Evolutionary conservation across 2,113 vertebrate species (phyloP), one percentile per base, ranked within the genome.

Genomic region (Odobenus rosmarus): DNA sequence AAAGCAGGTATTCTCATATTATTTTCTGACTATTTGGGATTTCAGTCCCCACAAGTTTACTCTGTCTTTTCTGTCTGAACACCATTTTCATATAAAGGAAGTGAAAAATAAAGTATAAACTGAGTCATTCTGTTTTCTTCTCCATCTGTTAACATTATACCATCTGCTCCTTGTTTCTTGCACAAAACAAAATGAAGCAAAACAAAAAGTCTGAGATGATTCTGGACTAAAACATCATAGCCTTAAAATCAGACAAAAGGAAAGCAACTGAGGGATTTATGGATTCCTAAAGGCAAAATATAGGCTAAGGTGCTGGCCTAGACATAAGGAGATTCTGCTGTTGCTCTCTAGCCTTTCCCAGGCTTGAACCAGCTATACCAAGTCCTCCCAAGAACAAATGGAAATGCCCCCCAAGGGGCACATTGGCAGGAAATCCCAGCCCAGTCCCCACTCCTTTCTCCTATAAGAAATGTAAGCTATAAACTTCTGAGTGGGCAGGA

Each of bases 391-490:
- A 26, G 7, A 53, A 0, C 31, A 18, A 39, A 11, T 1, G 2
- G n/a, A 11, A 16, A 16, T 12, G 49, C 10, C 31, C 53, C 42
- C 0, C 7, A 0, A 0, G 8, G 13, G 72, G 28, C 55, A 49
- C 6, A 15, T 8, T 9, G 14, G 10, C 10, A 7, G 62, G 61
- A 55, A 55, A 31, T 55, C 69, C 76, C 59, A 31, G 31, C 6
- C 26, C 12, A 2, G 16, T 13, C 31, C 23, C 55, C 36, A 24
- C 21, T 5, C 24, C 1, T 8, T 12, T 61, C 5, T 57, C 67
- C 9, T 1, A 1, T 0, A 1, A 1, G 0, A 55, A 71, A 21
- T 2, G 3, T 49, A 39, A 55, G 84, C 69, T 4, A 0, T 2
- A 13, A 42, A 26, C 6, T 36, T 23, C 39, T 4, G 3, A 28